Percentiles rank a stretch among this genome's conserved stretches.
Conservation (phyloP, 2,797 vertebrate species). For the Antrozous pallidus region DNA sequence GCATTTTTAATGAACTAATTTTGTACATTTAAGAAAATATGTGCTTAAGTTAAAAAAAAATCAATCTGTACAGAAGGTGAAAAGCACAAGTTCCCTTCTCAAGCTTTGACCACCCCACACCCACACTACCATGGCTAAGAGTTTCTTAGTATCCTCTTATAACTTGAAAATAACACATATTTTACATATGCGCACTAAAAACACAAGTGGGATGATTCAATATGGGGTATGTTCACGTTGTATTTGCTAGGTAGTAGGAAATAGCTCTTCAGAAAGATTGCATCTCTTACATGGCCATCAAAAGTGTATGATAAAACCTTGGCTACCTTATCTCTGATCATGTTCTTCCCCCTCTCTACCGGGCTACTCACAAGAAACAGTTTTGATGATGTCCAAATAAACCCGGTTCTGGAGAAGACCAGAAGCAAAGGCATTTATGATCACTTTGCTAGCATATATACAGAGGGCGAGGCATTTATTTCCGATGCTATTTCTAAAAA, state of each 20-base stretch:
- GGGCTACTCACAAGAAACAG: not conserved
- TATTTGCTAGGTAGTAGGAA: not conserved
- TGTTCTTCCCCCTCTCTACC: not conserved
- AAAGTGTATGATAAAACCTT: not conserved
- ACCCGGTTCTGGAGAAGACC: not conserved
- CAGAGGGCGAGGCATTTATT: not conserved
- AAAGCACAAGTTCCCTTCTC: not conserved
- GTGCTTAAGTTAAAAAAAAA: not conserved
- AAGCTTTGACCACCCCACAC: not conserved
- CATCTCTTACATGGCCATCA: not conserved
- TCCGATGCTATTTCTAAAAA: not conserved
- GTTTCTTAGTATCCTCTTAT: not conserved
- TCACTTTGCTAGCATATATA: not conserved
- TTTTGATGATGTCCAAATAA: not conserved
- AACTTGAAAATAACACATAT: not conserved
- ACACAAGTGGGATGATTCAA: not conserved
- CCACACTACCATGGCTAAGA: not conserved
- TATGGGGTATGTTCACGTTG: not conserved
- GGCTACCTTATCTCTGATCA: not conserved
- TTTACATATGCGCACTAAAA: not conserved
- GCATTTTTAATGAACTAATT: not conserved
- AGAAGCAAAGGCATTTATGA: not conserved
- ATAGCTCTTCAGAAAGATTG: not conserved
- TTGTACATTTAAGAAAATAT: not conserved
- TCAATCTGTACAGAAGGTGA: not conserved